phyloP scores from a whole-genome alignment of 1,140 invertebrate genomes.

The Drosophila sp. region DNA sequence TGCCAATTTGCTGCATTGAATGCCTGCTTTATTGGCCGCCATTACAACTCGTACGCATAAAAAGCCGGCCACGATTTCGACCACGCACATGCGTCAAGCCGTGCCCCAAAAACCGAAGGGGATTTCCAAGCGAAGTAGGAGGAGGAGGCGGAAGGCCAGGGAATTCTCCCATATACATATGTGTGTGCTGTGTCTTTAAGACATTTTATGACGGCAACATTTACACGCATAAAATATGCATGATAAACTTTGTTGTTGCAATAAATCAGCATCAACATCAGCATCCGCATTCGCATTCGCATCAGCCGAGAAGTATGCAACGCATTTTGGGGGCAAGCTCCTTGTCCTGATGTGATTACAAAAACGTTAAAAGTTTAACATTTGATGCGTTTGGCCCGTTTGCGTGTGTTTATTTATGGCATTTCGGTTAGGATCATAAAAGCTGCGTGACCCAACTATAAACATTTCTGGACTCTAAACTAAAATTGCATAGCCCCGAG shows the following conservation, averaged over 20 bases:
- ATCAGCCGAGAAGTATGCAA: slow-evolving; percentile 62
- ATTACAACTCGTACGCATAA: slow-evolving; percentile 81
- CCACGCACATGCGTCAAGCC: slow-evolving; percentile 36
- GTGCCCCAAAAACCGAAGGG: background rate
- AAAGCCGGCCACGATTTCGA: slow-evolving; percentile 55
- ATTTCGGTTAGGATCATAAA: slow-evolving; percentile 44
- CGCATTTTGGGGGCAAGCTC: slow-evolving; percentile 28
- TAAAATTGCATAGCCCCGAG: slow-evolving; percentile 43
- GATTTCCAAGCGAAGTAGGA: background rate
- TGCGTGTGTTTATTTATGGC: slow-evolving; percentile 59
- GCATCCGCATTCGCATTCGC: slow-evolving; percentile 5
- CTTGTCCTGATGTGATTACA: slow-evolving; percentile 69
- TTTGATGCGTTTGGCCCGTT: slow-evolving; percentile 18
- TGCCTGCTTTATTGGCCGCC: slow-evolving; percentile 77
- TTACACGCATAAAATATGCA: slow-evolving; percentile 84
- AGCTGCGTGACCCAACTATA: slow-evolving; percentile 66
- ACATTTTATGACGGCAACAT: slow-evolving; percentile 82
- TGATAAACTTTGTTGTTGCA: slow-evolving; percentile 83
- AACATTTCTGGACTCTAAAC: slow-evolving; percentile 50
- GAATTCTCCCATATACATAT: slow-evolving; percentile 6
- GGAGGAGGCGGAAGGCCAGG: background rate
- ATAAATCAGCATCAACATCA: slow-evolving; percentile 77
- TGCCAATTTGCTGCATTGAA: slow-evolving; percentile 82
- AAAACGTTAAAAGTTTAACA: slow-evolving; percentile 68
- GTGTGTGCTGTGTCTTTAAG: slow-evolving; percentile 48